Percentiles rank a stretch among this genome's conserved stretches.
phyloP scores from a whole-genome alignment of 2,113 vertebrate species.

The Orycteropus afer region DNA sequence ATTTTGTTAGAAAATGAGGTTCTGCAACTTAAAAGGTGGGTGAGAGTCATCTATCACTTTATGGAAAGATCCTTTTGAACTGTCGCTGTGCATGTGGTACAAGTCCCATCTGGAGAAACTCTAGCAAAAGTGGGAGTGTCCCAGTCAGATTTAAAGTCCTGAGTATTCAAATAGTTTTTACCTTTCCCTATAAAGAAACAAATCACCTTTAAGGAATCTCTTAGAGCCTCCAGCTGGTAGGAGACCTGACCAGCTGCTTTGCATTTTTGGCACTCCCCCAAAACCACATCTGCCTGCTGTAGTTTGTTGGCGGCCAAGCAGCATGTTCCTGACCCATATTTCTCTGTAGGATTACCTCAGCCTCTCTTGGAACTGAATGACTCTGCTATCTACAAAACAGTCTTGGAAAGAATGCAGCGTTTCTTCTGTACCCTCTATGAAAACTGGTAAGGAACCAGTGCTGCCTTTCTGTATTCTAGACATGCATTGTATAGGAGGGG shows the following conservation, averaged over 20 bases:
- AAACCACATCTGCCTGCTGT: not conserved
- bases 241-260: not conserved
- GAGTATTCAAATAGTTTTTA: not conserved
- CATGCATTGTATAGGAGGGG: not conserved
- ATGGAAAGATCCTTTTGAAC: not conserved
- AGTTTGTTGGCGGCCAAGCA: not conserved
- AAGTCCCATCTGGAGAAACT: not conserved
- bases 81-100: not conserved
- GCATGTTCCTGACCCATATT: not conserved
- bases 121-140: not conserved
- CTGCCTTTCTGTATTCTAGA: not conserved
- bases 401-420: constrained; percentile 95
- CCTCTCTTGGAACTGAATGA: constrained; percentile 91
- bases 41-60: not conserved
- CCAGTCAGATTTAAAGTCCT: not conserved
- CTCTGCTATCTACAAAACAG: constrained; percentile 91
- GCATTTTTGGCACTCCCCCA: not conserved
- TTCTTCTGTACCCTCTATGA: constrained; percentile 95
- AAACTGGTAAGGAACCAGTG: constrained; percentile 91
- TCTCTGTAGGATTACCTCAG: constrained; percentile 90
- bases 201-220: not conserved
- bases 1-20: not conserved
- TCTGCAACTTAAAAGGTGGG: not conserved
- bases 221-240: not conserved
- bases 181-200: not conserved